Percentiles rank a stretch among this genome's conserved stretches.
These are phyloP conservation scores for Eriosoma lanigerum DNA, from an alignment of 1,140 invertebrate genomes.

Conservation along the genomic window DNA sequence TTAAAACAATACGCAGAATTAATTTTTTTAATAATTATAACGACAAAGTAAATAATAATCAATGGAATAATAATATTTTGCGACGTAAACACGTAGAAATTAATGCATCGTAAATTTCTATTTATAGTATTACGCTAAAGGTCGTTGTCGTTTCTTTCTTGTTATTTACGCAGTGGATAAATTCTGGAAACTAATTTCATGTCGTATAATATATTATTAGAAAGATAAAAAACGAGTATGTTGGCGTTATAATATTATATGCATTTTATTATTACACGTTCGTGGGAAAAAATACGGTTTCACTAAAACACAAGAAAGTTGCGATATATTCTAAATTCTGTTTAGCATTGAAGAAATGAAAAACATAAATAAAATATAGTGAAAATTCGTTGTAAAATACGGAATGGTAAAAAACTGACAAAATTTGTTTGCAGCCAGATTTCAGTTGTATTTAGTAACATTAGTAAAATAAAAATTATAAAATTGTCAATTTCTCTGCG, in stretches of 20 bases:
- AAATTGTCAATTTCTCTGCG: not conserved
- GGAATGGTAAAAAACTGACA: not conserved
- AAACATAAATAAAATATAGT: not conserved
- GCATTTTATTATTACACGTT: not conserved
- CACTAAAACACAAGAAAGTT: not conserved
- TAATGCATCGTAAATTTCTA: not conserved
- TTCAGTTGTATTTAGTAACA: not conserved
- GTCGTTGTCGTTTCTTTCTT: not conserved
- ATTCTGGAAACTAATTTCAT: not conserved
- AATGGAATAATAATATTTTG: too few species aligned
- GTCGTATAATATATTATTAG: too few species aligned
- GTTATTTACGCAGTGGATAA: constrained; percentile 19
- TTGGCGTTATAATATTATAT: not conserved
- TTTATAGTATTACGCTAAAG: not conserved
- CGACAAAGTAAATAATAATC: too few species aligned
- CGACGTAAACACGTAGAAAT: too few species aligned
- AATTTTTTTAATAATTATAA: too few species aligned
- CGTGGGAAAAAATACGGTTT: not conserved
- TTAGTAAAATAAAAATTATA: too few species aligned
- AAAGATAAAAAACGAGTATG: too few species aligned
- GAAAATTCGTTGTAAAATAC: not conserved
- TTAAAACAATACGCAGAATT: too few species aligned
- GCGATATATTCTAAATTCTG: not conserved
- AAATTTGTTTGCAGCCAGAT: not conserved
- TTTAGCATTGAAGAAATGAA: too few species aligned